Conservation (phyloP, 2,797 vertebrate genomes). For the Lithobates pipiens region DNA sequence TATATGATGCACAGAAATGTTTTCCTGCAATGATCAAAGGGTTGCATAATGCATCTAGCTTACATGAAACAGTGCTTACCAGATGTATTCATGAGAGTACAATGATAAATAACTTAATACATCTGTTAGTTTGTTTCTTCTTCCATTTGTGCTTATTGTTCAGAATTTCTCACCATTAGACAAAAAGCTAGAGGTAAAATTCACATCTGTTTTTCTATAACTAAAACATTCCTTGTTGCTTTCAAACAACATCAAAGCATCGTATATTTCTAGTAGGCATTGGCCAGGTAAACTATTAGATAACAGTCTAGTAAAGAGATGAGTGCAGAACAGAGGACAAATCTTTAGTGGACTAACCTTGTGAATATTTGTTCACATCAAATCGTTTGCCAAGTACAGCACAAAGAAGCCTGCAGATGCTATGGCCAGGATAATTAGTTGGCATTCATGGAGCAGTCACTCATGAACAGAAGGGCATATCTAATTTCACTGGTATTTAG, state of each 20-base stretch:
- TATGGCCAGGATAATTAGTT: slow-evolving; percentile 62
- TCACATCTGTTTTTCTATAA: background rate
- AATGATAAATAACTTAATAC: too few relatives aligned
- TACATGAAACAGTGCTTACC: too few relatives aligned
- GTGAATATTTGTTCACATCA: slow-evolving; percentile 58
- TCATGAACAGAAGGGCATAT: slow-evolving; percentile 62
- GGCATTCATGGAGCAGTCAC: slow-evolving; percentile 60
- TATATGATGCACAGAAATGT: too few relatives aligned
- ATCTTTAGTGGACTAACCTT: slow-evolving; percentile 47
- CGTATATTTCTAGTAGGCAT: background rate
- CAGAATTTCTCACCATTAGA: background rate
- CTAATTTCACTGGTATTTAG: slow-evolving; percentile 61
- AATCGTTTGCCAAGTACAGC: slow-evolving; percentile 55
- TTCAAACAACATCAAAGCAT: background rate
- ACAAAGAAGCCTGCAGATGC: slow-evolving; percentile 56
- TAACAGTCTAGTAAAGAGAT: slow-evolving; percentile 34
- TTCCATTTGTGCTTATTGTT: background rate
- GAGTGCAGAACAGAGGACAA: slow-evolving; percentile 46
- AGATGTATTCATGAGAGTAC: too few relatives aligned
- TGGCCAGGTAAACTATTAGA: slow-evolving; percentile 14
- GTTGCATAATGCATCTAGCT: too few relatives aligned
- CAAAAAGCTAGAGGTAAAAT: background rate
- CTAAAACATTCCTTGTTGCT: background rate
- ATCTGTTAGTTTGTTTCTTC: background rate
- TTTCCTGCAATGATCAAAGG: background rate